Conservation (phyloP, 1,140 invertebrate species). For the Bombus huntii region DNA sequence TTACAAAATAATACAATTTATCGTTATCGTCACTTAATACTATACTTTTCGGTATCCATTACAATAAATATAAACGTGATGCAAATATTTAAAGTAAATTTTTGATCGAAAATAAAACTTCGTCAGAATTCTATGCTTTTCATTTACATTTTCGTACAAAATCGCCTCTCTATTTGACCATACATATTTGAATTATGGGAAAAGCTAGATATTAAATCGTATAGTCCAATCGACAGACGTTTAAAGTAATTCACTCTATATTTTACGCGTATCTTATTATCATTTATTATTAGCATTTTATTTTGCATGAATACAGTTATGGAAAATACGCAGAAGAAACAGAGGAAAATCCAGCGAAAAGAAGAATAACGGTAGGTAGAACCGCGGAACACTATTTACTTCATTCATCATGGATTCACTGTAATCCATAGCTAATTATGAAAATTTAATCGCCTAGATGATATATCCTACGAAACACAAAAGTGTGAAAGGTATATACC, state of each 20-base stretch:
- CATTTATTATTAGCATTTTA: neutral
- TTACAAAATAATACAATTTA: no score
- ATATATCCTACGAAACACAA: neutral
- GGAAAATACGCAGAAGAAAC: neutral
- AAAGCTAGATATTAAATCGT: neutral
- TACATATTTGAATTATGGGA: neutral
- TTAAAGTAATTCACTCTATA: neutral
- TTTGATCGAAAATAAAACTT: neutral
- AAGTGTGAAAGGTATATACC: no score
- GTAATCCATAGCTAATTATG: constrained; percentile 17
- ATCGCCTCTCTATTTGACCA: neutral
- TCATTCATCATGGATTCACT: neutral
- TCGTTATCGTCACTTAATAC: no score
- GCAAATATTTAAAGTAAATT: no score
- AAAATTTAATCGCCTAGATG: constrained; percentile 10
- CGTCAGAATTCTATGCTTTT: neutral
- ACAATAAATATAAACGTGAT: no score
- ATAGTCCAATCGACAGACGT: neutral
- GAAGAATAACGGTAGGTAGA: constrained; percentile 29
- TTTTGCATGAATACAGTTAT: neutral
- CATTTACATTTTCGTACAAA: neutral
- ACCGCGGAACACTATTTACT: constrained; percentile 18
- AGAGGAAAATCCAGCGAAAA: neutral
- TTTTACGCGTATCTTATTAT: neutral
- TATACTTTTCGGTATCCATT: no score